Base-by-base conservation (phyloP, 1,140 invertebrate genomes). In the Drosophila kanapiae region DNA sequence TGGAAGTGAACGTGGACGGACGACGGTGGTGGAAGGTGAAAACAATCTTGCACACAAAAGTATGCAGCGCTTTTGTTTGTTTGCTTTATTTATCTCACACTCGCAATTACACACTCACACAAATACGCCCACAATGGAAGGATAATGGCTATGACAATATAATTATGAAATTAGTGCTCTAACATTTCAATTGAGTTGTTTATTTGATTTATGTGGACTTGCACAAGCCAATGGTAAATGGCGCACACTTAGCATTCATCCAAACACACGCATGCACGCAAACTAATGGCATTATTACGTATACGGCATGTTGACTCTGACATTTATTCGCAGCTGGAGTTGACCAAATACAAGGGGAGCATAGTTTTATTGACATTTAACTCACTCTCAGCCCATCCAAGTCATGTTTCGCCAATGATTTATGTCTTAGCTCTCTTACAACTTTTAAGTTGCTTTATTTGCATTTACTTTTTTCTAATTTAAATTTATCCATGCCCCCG, bases 131-230 rank as follows among this genome's bases (percentile, higher is more conserved):
- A 57, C 38, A 35, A 64, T 45, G 43, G 33, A 42, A 75, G 54
- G 45, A 69, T 78, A 78, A 62, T 78, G 75, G 67, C 62, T 83
- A 75, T 87, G 83, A 87, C 85, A 84, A 78, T 88, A 84, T 88
- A 90, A 90, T 82, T 86, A 86, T 86, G 83, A 87, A 79, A 87
- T 86, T 72, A 86, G 70, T 72, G 83, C 65, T 80, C 84, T 88
- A 87, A 65, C 68, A 90, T 87, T 87, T 87, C 84, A 87, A 87
- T 87, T 90, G 84, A 90, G 77, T 90, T 87, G 81, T 74, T 86
- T 88, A 72, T 80, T 88, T 88, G 84, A 88, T 88, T 88, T 88
- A 88, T 88, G 85, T 84, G 85, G 80, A 88, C 88, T 85, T 86
- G 77, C 77, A 88, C 69, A 90, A 75, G 77, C 80, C 75, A 80